Base-by-base conservation (phyloP, 2,888 invertebrate genomes). In the Phanerotoma sp. region DNA sequence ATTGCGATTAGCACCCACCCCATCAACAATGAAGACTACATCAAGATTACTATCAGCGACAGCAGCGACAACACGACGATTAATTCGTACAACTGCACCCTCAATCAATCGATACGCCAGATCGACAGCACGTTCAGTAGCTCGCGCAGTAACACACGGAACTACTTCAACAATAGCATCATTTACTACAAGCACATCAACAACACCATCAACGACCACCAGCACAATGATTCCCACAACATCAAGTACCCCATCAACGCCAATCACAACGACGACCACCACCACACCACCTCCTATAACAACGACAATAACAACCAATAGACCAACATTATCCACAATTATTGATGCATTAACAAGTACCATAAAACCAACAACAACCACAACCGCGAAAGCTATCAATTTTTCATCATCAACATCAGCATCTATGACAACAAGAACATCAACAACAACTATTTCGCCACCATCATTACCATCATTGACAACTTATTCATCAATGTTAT, bases 401-500 rank as follows among this genome's bases (percentile, higher is more conserved):
- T 61, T 70, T 58, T 80, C 81, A 70, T 54, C 82, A 51, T 60
- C 66, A 6, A 63, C 72, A 10, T 70, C 73, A 0, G 78, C 80
- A 22, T 79, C 81, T 5, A 77, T 80, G 40, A 15, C 78, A 63
- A 74, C 78, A 55, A 73, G 79, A 58, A 78, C 82, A 62, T 66
- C 73, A 60, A 81, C 82, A 70, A 59, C 71, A 11, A 78, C 78
- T 62, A 79, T 82, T 50, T 56, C 61, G 1, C 62, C 70, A 58
- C 80, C 81, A 70, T 54, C 82, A 51, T 60, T 66, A 6, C 63
- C 72, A 10, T 70, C 73, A 0, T 79, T 80, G 76, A 82, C 82
- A 76, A 79, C 78, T 62, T 72, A 79, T 75, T 79, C 80, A 68
- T 77, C 79, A 69, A 79, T 73, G 66, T 77, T 82, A 75, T 78